Conservation (phyloP, 2,888 invertebrate species). For the Pandemis corylana region DNA sequence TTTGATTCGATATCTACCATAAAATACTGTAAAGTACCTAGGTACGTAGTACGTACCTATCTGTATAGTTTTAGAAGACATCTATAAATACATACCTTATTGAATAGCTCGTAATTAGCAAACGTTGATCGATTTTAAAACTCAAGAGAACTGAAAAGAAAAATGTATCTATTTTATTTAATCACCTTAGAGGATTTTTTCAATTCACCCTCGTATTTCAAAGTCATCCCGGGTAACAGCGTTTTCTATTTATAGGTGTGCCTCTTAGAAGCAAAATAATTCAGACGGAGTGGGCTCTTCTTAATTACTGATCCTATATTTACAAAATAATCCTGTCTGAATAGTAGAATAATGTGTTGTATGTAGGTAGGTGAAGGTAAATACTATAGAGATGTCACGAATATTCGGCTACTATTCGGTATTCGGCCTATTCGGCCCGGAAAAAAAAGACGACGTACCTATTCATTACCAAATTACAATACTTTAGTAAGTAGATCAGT, state of each 20-base stretch:
- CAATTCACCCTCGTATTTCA: not conserved
- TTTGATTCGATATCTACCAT: too few species aligned
- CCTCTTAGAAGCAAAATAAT: not conserved
- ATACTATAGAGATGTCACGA: too few species aligned
- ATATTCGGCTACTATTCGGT: too few species aligned
- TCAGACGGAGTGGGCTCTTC: not conserved
- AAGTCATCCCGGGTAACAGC: not conserved
- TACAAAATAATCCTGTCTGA: slow-evolving; percentile 13
- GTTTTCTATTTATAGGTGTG: not conserved
- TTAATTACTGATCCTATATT: not conserved
- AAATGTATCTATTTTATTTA: not conserved
- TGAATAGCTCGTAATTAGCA: not conserved
- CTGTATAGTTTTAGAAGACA: not conserved
- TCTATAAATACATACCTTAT: too few species aligned
- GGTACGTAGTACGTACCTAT: too few species aligned
- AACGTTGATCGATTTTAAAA: not conserved
- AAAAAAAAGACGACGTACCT: too few species aligned
- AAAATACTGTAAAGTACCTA: too few species aligned
- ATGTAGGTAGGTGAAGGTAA: slow-evolving; percentile 4
- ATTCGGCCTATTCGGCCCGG: too few species aligned
- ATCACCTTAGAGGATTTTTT: not conserved
- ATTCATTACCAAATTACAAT: too few species aligned
- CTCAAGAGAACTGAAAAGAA: not conserved
- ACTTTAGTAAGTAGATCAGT: too few species aligned
- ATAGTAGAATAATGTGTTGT: slow-evolving; percentile 1